A percentile compares a stretch with the other conserved stretches of the same genome.
Evolutionary conservation across 2,113 vertebrate species (phyloP).

Genomic region (Lycocorax pyrrhopterus): DNA sequence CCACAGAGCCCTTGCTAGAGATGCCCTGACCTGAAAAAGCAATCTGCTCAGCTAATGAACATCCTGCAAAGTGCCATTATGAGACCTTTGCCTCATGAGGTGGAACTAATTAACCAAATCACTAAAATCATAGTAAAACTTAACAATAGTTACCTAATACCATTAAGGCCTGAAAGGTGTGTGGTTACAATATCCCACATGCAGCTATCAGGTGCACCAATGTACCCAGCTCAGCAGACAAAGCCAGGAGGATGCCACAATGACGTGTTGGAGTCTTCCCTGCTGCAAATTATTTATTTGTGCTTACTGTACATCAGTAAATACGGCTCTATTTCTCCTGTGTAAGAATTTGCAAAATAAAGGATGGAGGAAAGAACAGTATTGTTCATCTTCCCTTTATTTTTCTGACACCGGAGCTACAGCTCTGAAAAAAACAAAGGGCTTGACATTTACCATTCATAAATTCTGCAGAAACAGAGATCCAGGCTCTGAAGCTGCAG

Average conservation of each 20-base stretch:
- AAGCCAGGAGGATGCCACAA: not conserved
- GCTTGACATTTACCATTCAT: conserved; percentile 68
- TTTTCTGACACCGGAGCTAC: conserved; percentile 29
- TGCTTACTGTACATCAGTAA: not conserved
- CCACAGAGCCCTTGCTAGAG: not conserved
- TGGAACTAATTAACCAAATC: conserved; percentile 46
- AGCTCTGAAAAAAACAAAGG: conserved; percentile 55
- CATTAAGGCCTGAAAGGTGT: not conserved
- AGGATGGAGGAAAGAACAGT: not conserved
- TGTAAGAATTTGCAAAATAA: conserved; percentile 45
- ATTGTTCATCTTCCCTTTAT: conserved; percentile 19
- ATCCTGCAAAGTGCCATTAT: not conserved
- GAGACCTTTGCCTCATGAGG: conserved; percentile 27
- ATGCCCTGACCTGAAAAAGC: not conserved
- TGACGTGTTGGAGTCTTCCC: not conserved
- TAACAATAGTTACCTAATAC: not conserved
- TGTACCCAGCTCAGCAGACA: not conserved
- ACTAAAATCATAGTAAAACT: conserved; percentile 13
- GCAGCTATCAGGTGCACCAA: not conserved
- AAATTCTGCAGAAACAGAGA: conserved; percentile 57
- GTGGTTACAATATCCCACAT: not conserved
- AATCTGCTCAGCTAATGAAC: conserved; percentile 31
- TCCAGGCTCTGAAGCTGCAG: conserved; percentile 44
- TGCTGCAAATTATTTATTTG: conserved; percentile 45
- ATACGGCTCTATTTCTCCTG: not conserved